Evolutionary conservation across 2,888 invertebrate genomes (phyloP), one percentile per base, ranked within the genome.

Genomic region (Gortyna flavago): DNA sequence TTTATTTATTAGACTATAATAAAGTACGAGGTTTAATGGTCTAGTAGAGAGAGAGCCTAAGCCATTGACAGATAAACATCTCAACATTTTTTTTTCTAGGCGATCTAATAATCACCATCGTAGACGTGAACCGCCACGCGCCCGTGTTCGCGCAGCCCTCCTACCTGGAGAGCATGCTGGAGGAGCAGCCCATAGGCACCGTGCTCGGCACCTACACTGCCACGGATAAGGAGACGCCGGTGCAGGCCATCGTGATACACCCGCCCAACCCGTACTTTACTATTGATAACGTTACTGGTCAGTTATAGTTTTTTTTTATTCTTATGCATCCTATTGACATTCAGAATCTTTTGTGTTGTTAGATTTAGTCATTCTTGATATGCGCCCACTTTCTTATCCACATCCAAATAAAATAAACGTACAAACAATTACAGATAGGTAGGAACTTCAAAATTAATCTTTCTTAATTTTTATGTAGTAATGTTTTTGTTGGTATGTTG

Each of bases 171-270:
- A 88, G 84, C 1, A 97, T 99, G 88, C 97, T 97, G 73, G 99
- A 99, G 92, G 99, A 99, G 90, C 98, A 98, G 91, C 98, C 99
- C 0, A 93, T 97, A 0, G 99, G 98, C 16, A 98, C 98, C 0
- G 96, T 98, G 16, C 97, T 99, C 5, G 97, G 97, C 62, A 98
- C 98, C 0, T 98, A 98, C 90, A 97, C 97, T 25, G 99, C 99
- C 0, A 97, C 97, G 0, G 99, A 99, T 91, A 97, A 97, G 79
- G 99, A 99, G 89, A 98, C 99, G 0, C 98, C 98, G 71, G 98
- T 99, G 84, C 97, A 98, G 0, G 97, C 97, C 79, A 98, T 98
- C 85, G 95, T 97, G 1, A 97, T 98, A 67, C 95, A 97, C 65
- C 98, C 98, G 0, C 97, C 97, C 0, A 98, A 97, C 90, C 97